Conservation (phyloP, 2,888 invertebrate species). For the Lasioglossum calceatum region DNA sequence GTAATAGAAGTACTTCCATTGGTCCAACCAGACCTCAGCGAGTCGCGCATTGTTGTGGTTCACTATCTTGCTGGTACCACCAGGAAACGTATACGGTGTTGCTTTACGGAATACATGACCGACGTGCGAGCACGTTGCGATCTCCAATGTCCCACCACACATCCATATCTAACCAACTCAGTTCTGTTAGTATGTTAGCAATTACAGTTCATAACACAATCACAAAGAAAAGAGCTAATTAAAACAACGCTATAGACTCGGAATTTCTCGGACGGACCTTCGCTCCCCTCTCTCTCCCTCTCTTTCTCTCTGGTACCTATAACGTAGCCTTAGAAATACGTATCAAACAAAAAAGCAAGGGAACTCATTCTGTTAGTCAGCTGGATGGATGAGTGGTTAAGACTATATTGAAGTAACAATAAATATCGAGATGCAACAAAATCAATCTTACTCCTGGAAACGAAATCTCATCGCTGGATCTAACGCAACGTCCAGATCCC, state of each 20-base stretch:
- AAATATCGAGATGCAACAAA: constrained; percentile 44
- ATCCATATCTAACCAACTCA: constrained; percentile 94
- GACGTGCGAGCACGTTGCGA: constrained; percentile 97
- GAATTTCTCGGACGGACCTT: constrained; percentile 36
- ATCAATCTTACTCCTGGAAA: constrained; percentile 46
- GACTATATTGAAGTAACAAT: constrained; percentile 57
- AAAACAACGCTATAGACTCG: constrained; percentile 40
- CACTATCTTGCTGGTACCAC: constrained; percentile 98
- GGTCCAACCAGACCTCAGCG: constrained; percentile 99
- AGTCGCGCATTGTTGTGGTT: constrained; percentile 99
- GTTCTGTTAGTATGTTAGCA: constrained; percentile 83
- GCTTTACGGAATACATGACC: constrained; percentile 99
- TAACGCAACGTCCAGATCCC: constrained; percentile 12
- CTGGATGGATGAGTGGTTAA: constrained; percentile 84
- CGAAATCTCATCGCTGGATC: constrained; percentile 20
- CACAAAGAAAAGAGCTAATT: constrained; percentile 34
- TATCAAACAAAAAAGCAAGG: constrained; percentile 65
- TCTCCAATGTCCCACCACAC: constrained; percentile 98
- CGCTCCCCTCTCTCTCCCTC: constrained; percentile 27
- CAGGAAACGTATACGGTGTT: constrained; percentile 99
- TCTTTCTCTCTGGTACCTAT: constrained; percentile 73
- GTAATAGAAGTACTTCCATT: constrained; percentile 99
- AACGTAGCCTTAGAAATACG: constrained; percentile 59
- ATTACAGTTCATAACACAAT: constrained; percentile 59
- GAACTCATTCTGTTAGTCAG: constrained; percentile 79